Evolutionary conservation across 2,888 invertebrate genomes (phyloP), one percentile per base, ranked within the genome.

Genomic region (Pristionchus exspectatus): DNA sequence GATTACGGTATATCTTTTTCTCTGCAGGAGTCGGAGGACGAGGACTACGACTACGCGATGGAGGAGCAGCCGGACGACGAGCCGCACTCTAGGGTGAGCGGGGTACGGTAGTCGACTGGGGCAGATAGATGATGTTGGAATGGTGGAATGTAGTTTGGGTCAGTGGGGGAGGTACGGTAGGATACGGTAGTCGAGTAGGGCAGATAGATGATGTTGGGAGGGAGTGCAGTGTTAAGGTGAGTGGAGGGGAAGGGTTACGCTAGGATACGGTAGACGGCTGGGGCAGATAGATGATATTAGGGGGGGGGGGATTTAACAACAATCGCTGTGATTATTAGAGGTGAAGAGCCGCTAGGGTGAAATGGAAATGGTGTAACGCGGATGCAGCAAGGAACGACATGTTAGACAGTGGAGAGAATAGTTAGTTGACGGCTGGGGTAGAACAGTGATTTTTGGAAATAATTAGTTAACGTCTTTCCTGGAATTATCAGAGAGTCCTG

Each of bases 11-110:
- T 9, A 0, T n/a, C 27, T 9, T 12, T 50, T 69, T 30, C 16
- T 9, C 33, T 72, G 69, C 72, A 50, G 33, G 50, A 81, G 24
- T 85, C 84, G 84, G 84, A 85, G 10, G 84, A 85, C 21, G 84
- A 85, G 18, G 56, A 56, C 33, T 85, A 85, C 33, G 84, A 85
- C 38, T 85, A 59, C 59, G 84, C 84, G 59, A 85, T 85, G 84
- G 84, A 85, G 84, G 50, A 56, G 59, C 59, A 85, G 56, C 83
- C 50, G 83, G 54, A 44, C 24, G 84, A 81, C 50, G 81, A 81
- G 50, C n/a, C 24, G 81, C 44, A 24, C 81, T 27, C 54, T 50
- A 54, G 50, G 81, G 50, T 50, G 38, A 5, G 38, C 3, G 63
- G 63, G 63, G 7, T 63, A 63, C 63, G 63, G 63, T 63, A 63